Conservation (phyloP, 1,140 invertebrate species). For the Microplitis mediator region DNA sequence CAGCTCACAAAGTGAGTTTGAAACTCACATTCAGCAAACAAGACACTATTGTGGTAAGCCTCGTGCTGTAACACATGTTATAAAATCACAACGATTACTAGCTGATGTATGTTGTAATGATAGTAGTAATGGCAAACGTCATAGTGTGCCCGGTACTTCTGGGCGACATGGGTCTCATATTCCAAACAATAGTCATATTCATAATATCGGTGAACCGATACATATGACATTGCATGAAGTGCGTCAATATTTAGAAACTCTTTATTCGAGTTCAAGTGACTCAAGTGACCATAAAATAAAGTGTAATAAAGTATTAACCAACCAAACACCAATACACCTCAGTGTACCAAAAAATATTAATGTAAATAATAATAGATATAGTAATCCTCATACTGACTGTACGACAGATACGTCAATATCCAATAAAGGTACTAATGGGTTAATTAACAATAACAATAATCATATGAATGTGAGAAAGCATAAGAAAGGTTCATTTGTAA, state of each 20-base stretch:
- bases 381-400: conserved; percentile 57
- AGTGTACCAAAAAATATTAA: conserved; percentile 53
- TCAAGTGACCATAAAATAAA: conserved; percentile 63
- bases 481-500: conserved; percentile 69
- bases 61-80: conserved; percentile 54
- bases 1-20: conserved; percentile 60
- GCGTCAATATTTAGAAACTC: conserved; percentile 77
- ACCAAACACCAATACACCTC: conserved; percentile 46
- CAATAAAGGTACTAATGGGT: conserved; percentile 56
- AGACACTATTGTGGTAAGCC: conserved; percentile 59
- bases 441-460: conserved; percentile 60
- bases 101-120: conserved; percentile 65
- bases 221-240: conserved; percentile 88
- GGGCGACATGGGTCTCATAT: conserved; percentile 46
- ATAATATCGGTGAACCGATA: conserved; percentile 70
- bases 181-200: conserved; percentile 47
- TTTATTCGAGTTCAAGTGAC: conserved; percentile 75
- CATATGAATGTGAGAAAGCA: conserved; percentile 63
- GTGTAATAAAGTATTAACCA: conserved; percentile 48
- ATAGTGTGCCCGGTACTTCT: conserved; percentile 66
- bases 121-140: conserved; percentile 61
- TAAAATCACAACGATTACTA: conserved; percentile 56
- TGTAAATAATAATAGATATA: conserved; percentile 59
- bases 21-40: conserved; percentile 55
- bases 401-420: conserved; percentile 58